These are phyloP conservation scores for Drosophila fuyamai DNA, from an alignment of 1,140 invertebrate genomes.

Conservation along the genomic window DNA sequence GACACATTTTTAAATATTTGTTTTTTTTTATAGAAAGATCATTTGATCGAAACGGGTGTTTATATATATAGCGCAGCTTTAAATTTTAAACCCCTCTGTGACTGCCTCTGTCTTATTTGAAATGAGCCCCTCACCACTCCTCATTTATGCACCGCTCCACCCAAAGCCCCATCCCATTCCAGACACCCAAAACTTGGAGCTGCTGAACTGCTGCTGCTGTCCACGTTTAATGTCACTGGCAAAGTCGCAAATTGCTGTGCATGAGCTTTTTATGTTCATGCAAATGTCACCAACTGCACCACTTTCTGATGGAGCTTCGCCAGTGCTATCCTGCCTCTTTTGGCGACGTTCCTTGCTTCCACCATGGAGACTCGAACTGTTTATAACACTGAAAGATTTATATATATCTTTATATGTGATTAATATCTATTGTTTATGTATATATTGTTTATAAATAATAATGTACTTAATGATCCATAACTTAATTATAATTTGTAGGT, in stretches of 20 bases:
- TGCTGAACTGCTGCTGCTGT: conserved; percentile 48
- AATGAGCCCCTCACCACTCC: conserved; percentile 22
- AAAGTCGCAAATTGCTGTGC: conserved; percentile 83
- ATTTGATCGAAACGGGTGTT: background rate
- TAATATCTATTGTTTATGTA: no score
- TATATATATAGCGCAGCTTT: background rate
- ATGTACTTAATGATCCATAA: no score
- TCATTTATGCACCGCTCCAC: conserved; percentile 1
- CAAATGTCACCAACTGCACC: conserved; percentile 80
- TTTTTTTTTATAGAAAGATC: no score
- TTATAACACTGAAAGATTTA: conserved; percentile 14
- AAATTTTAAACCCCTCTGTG: background rate
- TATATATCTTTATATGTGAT: no score
- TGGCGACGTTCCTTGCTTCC: conserved; percentile 8
- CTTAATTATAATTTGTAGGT: no score
- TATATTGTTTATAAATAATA: no score
- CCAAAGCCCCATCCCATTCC: conserved; percentile 5
- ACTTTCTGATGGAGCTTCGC: conserved; percentile 59
- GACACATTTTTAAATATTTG: no score
- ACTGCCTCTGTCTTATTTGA: conserved; percentile 9
- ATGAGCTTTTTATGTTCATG: conserved; percentile 84
- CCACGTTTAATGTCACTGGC: conserved; percentile 82
- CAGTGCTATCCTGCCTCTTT: conserved; percentile 21
- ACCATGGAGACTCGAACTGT: conserved; percentile 43
- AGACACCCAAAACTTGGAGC: conserved; percentile 31